Percentiles rank a stretch among this genome's conserved stretches.
These are phyloP conservation scores for Cyclopterus lumpus DNA, from an alignment of 2,797 vertebrate genomes.

Conservation along the genomic window DNA sequence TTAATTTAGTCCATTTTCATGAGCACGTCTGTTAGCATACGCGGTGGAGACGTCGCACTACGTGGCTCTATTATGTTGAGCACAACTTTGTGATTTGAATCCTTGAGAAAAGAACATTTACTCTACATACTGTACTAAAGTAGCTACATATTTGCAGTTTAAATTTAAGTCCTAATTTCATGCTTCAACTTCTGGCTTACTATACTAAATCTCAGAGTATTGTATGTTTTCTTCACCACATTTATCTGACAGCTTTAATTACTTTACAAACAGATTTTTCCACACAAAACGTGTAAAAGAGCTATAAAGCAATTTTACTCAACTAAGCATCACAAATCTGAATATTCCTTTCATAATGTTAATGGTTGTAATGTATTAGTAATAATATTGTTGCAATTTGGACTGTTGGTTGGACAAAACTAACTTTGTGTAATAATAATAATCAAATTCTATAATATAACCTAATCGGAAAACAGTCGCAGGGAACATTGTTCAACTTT, in stretches of 20 bases:
- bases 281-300: too few species aligned
- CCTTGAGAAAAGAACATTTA: background rate
- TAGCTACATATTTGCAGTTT: too few species aligned
- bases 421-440: too few species aligned
- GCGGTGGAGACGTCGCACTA: background rate
- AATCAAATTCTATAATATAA: too few species aligned
- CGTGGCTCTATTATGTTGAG: conserved; percentile 7
- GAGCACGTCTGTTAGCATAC: background rate
- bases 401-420: too few species aligned
- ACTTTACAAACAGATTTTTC: background rate
- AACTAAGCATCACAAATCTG: too few species aligned
- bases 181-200: background rate
- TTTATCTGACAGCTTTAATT: background rate
- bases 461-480: too few species aligned
- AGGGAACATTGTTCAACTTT: too few species aligned
- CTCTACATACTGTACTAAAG: background rate
- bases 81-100: background rate
- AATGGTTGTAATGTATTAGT: too few species aligned
- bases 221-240: background rate
- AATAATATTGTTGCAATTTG: too few species aligned
- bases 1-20: background rate
- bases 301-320: too few species aligned
- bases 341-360: too few species aligned
- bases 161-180: background rate
- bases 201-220: background rate